A percentile compares a stretch with the other conserved stretches of the same genome.
Conservation (phyloP, 2,888 invertebrate species). For the Deroplatys truncata region DNA sequence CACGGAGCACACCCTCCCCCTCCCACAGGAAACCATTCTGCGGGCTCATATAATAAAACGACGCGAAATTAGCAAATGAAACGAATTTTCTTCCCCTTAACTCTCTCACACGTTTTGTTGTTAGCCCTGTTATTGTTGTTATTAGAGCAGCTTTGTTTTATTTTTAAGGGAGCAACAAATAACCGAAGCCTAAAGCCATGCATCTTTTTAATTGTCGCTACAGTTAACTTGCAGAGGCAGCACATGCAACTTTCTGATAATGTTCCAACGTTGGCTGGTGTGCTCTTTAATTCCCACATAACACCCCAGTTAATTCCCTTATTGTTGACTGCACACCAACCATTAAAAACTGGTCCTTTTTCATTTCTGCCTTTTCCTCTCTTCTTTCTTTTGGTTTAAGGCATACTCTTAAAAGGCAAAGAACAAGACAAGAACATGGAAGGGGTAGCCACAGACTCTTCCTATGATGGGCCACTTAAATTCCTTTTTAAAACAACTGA, state of each 20-base stretch:
- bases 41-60: neutral
- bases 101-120: neutral
- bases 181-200: neutral
- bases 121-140: neutral
- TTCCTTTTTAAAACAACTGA: slow-evolving; percentile 13
- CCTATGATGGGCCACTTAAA: slow-evolving; percentile 16
- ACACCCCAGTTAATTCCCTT: slow-evolving; percentile 16
- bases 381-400: neutral
- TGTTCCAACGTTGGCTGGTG: neutral
- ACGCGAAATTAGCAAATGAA: slow-evolving; percentile 9
- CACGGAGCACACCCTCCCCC: neutral
- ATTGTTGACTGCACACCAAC: neutral
- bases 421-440: neutral
- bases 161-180: neutral
- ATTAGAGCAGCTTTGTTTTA: neutral
- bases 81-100: neutral
- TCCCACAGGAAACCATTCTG: neutral
- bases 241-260: neutral
- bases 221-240: neutral
- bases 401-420: neutral
- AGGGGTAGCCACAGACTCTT: slow-evolving; percentile 1
- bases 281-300: slow-evolving; percentile 11
- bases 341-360: neutral
- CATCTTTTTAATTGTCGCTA: slow-evolving; percentile 5
- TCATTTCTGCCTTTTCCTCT: neutral